A percentile compares a stretch with the other conserved stretches of the same genome.
phyloP scores from a whole-genome alignment of 2,113 vertebrate genomes.

The Pedionomus torquatus region DNA sequence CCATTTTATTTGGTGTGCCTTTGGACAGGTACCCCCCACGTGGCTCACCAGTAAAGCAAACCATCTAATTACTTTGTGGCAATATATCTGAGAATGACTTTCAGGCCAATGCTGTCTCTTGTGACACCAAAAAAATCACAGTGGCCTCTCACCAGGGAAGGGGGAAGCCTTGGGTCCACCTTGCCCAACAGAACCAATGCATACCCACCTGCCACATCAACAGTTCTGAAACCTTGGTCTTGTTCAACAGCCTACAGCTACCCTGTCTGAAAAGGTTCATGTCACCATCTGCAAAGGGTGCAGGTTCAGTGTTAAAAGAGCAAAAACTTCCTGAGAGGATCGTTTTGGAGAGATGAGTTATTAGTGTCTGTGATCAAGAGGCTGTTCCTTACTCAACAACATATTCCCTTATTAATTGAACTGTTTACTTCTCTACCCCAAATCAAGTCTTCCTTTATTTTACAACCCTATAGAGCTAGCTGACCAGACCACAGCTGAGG shows the following conservation, averaged over 20 bases:
- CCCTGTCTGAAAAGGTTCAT: background rate
- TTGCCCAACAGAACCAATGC: rapidly evolving
- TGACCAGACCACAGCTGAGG: background rate
- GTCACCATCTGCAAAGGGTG: background rate
- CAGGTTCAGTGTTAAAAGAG: background rate
- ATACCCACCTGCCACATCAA: rapidly evolving
- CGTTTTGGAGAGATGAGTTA: background rate
- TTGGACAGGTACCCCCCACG: background rate
- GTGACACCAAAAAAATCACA: background rate
- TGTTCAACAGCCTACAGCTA: background rate
- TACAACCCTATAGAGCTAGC: background rate
- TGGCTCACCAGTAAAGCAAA: background rate
- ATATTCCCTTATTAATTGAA: background rate
- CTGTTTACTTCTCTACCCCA: background rate
- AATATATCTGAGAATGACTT: background rate
- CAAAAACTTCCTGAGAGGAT: background rate
- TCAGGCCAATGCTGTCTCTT: background rate
- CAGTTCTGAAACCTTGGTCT: background rate
- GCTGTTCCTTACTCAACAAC: background rate
- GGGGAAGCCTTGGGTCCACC: background rate
- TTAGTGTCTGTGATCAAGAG: background rate
- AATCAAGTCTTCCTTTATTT: background rate
- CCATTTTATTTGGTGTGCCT: background rate
- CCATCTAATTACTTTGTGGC: background rate
- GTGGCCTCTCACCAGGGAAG: background rate